Evolutionary conservation across 2,888 invertebrate species (phyloP).

Genomic region (Watsonalla binaria): DNA sequence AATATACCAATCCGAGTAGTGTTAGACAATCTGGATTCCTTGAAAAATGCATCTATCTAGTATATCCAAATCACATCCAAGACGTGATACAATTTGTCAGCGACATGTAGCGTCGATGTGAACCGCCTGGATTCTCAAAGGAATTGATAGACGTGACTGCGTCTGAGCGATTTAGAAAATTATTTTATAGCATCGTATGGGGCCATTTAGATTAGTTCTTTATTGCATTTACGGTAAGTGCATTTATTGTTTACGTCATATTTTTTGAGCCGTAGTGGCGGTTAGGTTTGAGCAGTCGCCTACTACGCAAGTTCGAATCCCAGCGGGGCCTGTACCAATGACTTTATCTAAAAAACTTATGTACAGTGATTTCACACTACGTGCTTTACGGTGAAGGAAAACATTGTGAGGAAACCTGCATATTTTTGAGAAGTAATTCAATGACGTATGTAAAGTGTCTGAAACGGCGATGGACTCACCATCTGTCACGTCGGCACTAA

Average conservation of each 20-base stretch:
- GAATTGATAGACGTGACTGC: slow-evolving; percentile 49
- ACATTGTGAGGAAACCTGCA: too few species aligned
- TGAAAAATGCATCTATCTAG: background rate
- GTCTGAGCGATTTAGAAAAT: slow-evolving; percentile 37
- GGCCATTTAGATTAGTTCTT: slow-evolving; percentile 5
- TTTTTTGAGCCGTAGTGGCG: too few species aligned
- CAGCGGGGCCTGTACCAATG: too few species aligned
- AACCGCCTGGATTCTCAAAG: slow-evolving; percentile 26
- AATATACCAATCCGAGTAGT: background rate
- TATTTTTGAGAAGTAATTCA: too few species aligned
- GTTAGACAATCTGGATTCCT: background rate
- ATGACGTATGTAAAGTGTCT: too few species aligned
- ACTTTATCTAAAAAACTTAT: too few species aligned
- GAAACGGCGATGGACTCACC: too few species aligned
- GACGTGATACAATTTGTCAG: slow-evolving; percentile 42
- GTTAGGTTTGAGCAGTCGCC: too few species aligned
- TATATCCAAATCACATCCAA: slow-evolving; percentile 30
- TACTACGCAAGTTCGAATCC: too few species aligned
- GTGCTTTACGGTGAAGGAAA: too few species aligned
- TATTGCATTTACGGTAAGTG: background rate
- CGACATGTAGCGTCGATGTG: slow-evolving; percentile 22
- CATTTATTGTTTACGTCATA: background rate
- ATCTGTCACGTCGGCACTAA: too few species aligned
- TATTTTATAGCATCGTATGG: slow-evolving; percentile 24
- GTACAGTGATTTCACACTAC: too few species aligned